Evolutionary conservation across 2,113 vertebrate genomes (phyloP).

Genomic region (Microcebus tavaratra): DNA sequence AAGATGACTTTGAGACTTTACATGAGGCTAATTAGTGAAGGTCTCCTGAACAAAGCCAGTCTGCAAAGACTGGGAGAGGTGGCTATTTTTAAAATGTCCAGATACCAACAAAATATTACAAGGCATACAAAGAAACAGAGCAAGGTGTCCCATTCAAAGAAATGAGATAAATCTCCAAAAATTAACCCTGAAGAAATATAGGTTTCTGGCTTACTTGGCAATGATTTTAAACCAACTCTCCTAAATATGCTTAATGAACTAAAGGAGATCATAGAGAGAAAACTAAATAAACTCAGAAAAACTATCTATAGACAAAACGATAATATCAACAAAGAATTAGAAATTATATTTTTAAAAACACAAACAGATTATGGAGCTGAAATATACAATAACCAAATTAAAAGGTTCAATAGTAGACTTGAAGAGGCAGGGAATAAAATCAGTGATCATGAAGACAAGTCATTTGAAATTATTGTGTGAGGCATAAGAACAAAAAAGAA

Average conservation of each 20-base stretch:
- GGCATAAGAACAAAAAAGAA: neutral
- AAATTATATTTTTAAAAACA: neutral
- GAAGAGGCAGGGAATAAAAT: neutral
- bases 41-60: neutral
- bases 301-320: neutral
- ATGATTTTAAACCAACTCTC: neutral
- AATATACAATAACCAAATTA: neutral
- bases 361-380: neutral
- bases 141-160: neutral
- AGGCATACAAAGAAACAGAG: neutral
- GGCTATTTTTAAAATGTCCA: neutral
- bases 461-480: neutral
- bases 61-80: neutral
- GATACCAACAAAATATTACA: neutral
- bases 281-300: neutral
- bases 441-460: neutral
- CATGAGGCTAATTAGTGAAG: neutral
- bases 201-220: neutral
- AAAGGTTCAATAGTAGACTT: neutral
- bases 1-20: neutral
- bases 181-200: neutral
- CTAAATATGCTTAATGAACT: neutral
- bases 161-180: neutral
- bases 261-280: neutral
- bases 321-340: neutral